Percentiles rank a stretch among this genome's conserved stretches.
Evolutionary conservation across 2,888 invertebrate species (phyloP).

Genomic region (Thecocarcelia acutangulata): DNA sequence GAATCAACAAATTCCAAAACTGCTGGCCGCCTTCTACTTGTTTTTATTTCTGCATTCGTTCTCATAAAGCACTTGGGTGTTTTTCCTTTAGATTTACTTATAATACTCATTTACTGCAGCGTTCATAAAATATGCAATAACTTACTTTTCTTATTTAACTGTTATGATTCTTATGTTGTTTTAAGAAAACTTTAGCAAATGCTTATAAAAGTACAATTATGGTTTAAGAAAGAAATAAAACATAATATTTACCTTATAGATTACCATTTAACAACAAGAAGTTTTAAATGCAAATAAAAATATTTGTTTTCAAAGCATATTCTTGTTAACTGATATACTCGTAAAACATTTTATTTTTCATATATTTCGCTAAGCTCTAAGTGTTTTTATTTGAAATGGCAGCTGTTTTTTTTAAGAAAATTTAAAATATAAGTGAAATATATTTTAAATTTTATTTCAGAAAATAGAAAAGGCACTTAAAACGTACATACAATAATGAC

Average conservation of each 20-base stretch:
- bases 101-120: no score
- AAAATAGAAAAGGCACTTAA: no score
- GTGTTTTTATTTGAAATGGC: no score
- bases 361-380: no score
- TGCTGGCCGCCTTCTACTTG: conserved; percentile 1
- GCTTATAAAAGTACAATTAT: conserved; percentile 58
- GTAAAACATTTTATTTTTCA: no score
- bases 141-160: conserved; percentile 15
- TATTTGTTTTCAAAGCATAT: background rate
- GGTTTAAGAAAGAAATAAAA: no score
- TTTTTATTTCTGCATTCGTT: background rate
- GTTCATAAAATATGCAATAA: no score
- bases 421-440: no score
- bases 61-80: background rate
- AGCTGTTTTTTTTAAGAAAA: no score
- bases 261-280: background rate
- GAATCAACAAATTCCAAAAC: conserved; percentile 24
- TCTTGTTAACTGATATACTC: no score
- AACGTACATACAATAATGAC: no score
- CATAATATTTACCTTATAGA: background rate
- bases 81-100: background rate
- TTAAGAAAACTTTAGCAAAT: conserved; percentile 30
- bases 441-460: no score
- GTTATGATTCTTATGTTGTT: conserved; percentile 7
- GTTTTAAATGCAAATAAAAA: conserved; percentile 16